phyloP scores from a whole-genome alignment of 1,140 invertebrate genomes.

The Onthophagus taurus region DNA sequence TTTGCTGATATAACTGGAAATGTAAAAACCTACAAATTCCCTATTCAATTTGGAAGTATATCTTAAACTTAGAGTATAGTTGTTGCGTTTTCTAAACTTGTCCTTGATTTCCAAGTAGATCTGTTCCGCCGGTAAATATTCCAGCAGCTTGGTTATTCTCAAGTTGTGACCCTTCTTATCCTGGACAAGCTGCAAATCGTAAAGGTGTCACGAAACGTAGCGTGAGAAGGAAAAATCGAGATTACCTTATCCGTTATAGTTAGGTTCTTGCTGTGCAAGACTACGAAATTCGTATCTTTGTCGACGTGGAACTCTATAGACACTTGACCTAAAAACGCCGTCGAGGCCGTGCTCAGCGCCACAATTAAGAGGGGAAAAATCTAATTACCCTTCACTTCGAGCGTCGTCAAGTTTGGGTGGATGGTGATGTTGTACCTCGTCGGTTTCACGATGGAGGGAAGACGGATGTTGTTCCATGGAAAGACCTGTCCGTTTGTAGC shows the following conservation, averaged over 20 bases:
- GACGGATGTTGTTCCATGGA: constrained; percentile 79
- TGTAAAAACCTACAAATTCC: constrained; percentile 85
- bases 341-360: neutral
- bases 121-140: constrained; percentile 75
- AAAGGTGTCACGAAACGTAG: neutral
- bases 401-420: constrained; percentile 87
- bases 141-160: constrained; percentile 62
- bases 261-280: constrained; percentile 83
- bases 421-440: constrained; percentile 81
- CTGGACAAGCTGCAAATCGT: constrained; percentile 51
- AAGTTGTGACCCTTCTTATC: constrained; percentile 60
- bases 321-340: constrained; percentile 57
- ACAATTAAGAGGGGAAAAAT: neutral
- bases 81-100: constrained; percentile 64
- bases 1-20: constrained; percentile 71
- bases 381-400: constrained; percentile 71
- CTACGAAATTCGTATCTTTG: constrained; percentile 77
- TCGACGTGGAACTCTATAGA: constrained; percentile 76
- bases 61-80: constrained; percentile 75
- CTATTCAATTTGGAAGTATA: constrained; percentile 72
- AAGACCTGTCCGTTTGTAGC: constrained; percentile 73
- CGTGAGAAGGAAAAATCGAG: neutral
- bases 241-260: constrained; percentile 72
- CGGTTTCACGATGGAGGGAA: constrained; percentile 73
- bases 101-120: constrained; percentile 77